Base-by-base conservation (phyloP, 2,888 invertebrate genomes). In the Gortyna flavago region DNA sequence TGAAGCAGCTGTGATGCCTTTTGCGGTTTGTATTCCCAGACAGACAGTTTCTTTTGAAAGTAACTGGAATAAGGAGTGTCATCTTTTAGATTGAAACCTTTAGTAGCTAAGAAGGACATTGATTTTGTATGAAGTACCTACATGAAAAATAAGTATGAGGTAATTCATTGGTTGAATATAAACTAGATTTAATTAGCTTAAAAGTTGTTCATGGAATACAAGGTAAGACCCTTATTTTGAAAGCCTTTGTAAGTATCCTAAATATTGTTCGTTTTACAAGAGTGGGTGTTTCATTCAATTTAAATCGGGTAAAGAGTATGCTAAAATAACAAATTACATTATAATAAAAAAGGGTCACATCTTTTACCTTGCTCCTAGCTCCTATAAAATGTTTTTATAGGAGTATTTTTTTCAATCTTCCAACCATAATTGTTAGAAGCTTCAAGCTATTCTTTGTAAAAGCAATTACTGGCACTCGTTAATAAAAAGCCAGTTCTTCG, bases 1-100 rank as follows among this genome's bases (percentile, higher is more conserved):
- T 44, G 57, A 25, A 68, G 29, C 85, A 81, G 83, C 70, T 83
- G 83, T 51, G 59, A 6, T 18, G 13, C 9, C 85, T 73, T 84
- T 77, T 83, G 72, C 25, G 3, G 25, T 3, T n/a, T 41, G 48
- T 75, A 16, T 44, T 44, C n/a, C 0, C 21, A 67, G 59, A 41
- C 64, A 66, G 59, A 66, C 51, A 51, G 16, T 61, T 61, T 75
- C 44, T 48, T 51, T 2, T 32, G 16, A 35, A 57, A 66, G 62
- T 70, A 1, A 25, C 16, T 62, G 11, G 16, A 21, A 25, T n/a
- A 11, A 9, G 25, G 16, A 11, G 1, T 44, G 0, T 13, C 6
- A 1, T 29, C 29, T 61, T 44, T 41, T 7, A 9, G 13, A 32
- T 13, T n/a, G 25, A 35, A 64, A 38, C 38, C 3, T 11, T 25